Conservation (phyloP, 2,888 invertebrate species). For the Apodemia mormo region DNA sequence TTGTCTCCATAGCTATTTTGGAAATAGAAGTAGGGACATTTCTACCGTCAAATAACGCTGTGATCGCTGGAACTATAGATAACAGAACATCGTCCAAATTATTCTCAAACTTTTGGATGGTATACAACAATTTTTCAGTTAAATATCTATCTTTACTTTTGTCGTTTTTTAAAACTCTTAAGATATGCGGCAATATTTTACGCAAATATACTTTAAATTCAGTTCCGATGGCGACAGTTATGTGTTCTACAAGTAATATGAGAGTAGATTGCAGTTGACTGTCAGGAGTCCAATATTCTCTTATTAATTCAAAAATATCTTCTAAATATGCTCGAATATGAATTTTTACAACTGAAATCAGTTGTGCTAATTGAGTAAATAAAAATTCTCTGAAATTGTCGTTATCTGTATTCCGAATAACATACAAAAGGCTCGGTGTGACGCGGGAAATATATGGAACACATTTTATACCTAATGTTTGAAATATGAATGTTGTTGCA, state of each 20-base stretch:
- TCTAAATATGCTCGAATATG: conserved; percentile 97
- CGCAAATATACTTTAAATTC: conserved; percentile 98
- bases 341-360: conserved; percentile 97
- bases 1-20: conserved; percentile 89
- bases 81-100: conserved; percentile 98
- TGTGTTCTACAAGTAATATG: conserved; percentile 94
- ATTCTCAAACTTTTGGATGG: conserved; percentile 96
- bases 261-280: conserved; percentile 93
- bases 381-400: conserved; percentile 93
- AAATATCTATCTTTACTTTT: conserved; percentile 91
- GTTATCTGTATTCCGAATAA: conserved; percentile 92
- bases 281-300: conserved; percentile 95
- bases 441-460: conserved; percentile 96
- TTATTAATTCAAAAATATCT: conserved; percentile 95
- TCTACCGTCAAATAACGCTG: conserved; percentile 92
- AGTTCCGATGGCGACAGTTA: conserved; percentile 95
- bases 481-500: conserved; percentile 98
- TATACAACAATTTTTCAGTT: conserved; percentile 90
- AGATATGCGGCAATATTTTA: conserved; percentile 95
- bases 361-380: conserved; percentile 94
- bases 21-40: conserved; percentile 91
- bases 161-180: conserved; percentile 95
- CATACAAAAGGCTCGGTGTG: conserved; percentile 92
- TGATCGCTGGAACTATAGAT: conserved; percentile 95
- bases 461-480: conserved; percentile 96